phyloP scores from a whole-genome alignment of 2,113 vertebrate species.

The Puntigrus tetrazona region DNA sequence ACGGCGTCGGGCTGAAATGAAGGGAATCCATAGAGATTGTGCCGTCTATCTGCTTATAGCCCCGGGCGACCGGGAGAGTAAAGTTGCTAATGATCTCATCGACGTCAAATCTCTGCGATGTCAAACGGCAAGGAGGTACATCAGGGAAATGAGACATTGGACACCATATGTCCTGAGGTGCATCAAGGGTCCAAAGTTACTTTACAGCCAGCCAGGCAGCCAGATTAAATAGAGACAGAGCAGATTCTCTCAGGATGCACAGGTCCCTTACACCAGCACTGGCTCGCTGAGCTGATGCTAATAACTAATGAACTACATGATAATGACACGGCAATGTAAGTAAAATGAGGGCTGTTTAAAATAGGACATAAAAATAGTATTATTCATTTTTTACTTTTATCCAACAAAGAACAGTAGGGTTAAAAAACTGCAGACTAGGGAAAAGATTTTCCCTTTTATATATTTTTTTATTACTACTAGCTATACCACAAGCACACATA shows the following conservation, averaged over 20 bases:
- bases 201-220: constrained; percentile 61
- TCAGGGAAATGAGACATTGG: constrained; percentile 75
- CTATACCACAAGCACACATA: neutral
- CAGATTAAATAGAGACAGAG: constrained; percentile 63
- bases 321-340: constrained; percentile 28
- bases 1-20: constrained; percentile 57
- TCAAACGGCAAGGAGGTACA: constrained; percentile 70
- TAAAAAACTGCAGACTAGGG: neutral
- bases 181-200: constrained; percentile 69
- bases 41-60: constrained; percentile 64
- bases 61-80: constrained; percentile 65
- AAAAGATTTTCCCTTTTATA: neutral
- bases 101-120: constrained; percentile 68
- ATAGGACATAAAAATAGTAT: constrained; percentile 21
- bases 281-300: constrained; percentile 27
- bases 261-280: constrained; percentile 15
- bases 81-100: constrained; percentile 77
- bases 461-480: neutral
- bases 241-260: constrained; percentile 52
- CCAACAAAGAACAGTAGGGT: neutral
- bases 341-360: neutral
- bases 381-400: neutral
- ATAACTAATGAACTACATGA: constrained; percentile 54
- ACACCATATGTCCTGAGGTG: constrained; percentile 72
- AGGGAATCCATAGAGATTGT: constrained; percentile 62